These are phyloP conservation scores for Theocolax elegans DNA, from an alignment of 1,140 invertebrate genomes.

Conservation along the genomic window DNA sequence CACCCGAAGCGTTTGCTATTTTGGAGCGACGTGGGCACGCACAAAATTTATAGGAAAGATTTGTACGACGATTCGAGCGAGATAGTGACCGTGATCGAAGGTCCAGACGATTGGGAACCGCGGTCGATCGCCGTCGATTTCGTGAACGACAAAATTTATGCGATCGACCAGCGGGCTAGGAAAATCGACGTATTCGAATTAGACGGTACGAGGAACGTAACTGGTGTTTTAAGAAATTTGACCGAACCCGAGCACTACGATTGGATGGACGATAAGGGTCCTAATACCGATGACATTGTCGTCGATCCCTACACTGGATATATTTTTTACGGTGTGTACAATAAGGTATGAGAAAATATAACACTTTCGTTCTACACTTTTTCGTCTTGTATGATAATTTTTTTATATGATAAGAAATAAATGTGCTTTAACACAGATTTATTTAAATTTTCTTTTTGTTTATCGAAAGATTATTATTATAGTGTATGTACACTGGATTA, in stretches of 20 bases:
- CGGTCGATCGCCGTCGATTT: neutral
- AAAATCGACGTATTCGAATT: conserved; percentile 3
- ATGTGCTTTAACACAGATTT: neutral
- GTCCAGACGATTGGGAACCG: neutral
- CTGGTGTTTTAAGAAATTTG: neutral
- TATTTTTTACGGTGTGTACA: neutral
- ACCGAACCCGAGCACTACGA: too few relatives aligned
- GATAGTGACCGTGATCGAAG: neutral
- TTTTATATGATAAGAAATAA: too few relatives aligned
- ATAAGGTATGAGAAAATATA: neutral
- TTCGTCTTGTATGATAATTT: too few relatives aligned
- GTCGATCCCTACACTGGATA: neutral
- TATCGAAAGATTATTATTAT: too few relatives aligned
- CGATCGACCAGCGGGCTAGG: neutral
- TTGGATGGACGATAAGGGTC: neutral
- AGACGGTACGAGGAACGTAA: neutral
- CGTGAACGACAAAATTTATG: neutral
- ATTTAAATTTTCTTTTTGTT: neutral
- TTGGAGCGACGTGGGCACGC: neutral
- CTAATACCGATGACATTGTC: neutral
- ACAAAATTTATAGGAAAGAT: conserved; percentile 27
- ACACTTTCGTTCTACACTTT: neutral
- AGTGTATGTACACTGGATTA: too few relatives aligned
- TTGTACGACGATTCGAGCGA: neutral
- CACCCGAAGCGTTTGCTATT: neutral